Conservation (phyloP, 2,797 vertebrate genomes). For the Hyperoplus lanceolatus region DNA sequence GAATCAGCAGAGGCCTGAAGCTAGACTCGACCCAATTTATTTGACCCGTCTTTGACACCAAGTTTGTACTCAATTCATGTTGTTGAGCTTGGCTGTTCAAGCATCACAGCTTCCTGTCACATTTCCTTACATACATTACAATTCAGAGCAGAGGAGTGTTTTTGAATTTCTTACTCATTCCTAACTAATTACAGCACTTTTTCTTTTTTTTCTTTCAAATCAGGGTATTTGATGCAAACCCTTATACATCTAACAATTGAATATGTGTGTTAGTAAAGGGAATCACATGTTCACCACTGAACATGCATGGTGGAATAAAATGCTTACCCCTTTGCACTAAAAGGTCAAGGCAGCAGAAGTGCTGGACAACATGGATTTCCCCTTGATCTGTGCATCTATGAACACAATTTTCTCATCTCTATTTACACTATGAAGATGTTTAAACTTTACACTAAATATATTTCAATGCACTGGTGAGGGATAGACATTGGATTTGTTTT, state of each 20-base stretch:
- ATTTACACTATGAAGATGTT: background rate
- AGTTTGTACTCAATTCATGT: background rate
- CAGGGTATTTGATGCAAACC: background rate
- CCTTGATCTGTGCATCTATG: background rate
- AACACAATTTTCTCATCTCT: background rate
- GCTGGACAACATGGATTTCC: background rate
- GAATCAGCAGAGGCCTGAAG: background rate
- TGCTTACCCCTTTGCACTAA: background rate
- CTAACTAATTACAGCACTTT: background rate
- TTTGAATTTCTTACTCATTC: background rate
- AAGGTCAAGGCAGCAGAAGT: background rate
- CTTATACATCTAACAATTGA: background rate
- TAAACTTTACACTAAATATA: background rate
- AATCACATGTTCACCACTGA: too few species aligned
- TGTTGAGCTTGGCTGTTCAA: conserved; percentile 8
- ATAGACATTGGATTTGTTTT: background rate
- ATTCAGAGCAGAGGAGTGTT: background rate
- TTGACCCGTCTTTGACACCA: background rate
- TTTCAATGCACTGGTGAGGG: conserved; percentile 1
- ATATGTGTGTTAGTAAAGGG: background rate
- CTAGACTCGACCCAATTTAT: background rate
- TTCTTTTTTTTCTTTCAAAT: background rate
- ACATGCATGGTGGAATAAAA: background rate
- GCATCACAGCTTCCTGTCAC: background rate
- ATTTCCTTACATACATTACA: background rate